Evolutionary conservation across 2,797 vertebrate genomes (phyloP).

Genomic region (Bufotes viridis): DNA sequence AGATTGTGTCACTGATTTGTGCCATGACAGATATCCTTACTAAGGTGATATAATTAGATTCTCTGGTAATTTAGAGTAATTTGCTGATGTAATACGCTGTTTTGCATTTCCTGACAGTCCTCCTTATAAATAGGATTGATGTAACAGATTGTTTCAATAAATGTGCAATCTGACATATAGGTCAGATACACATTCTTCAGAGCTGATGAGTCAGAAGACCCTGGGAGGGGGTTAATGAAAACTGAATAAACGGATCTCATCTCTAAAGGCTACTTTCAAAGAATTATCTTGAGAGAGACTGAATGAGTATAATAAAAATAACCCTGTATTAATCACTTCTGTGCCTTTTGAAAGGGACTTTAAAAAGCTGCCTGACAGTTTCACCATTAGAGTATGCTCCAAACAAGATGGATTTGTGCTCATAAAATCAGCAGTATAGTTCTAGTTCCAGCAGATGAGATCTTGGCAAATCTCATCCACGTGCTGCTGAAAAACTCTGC

Average conservation of each 20-base stretch:
- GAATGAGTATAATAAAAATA: neutral
- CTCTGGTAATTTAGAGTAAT: neutral
- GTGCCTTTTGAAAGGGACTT: neutral
- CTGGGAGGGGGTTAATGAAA: neutral
- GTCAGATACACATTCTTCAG: neutral
- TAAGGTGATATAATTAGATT: neutral
- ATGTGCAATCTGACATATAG: conserved; percentile 15
- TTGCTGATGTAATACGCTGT: neutral
- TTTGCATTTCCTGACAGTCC: neutral
- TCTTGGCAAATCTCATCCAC: too few species aligned
- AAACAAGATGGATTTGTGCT: too few species aligned
- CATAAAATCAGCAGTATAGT: too few species aligned
- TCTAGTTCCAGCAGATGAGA: too few species aligned
- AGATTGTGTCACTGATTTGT: neutral
- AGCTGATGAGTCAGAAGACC: neutral
- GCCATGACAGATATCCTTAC: neutral
- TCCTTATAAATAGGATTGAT: conserved; percentile 3
- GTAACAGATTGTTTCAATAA: neutral
- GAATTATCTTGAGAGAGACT: neutral
- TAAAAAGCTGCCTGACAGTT: neutral
- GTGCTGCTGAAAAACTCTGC: too few species aligned
- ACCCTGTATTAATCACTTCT: neutral
- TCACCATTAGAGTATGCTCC: neutral
- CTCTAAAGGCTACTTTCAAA: neutral
- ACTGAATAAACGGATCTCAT: neutral